Evolutionary conservation across 2,797 vertebrate species (phyloP), one percentile per base, ranked within the genome.

Genomic region (Adelosebastes latens): DNA sequence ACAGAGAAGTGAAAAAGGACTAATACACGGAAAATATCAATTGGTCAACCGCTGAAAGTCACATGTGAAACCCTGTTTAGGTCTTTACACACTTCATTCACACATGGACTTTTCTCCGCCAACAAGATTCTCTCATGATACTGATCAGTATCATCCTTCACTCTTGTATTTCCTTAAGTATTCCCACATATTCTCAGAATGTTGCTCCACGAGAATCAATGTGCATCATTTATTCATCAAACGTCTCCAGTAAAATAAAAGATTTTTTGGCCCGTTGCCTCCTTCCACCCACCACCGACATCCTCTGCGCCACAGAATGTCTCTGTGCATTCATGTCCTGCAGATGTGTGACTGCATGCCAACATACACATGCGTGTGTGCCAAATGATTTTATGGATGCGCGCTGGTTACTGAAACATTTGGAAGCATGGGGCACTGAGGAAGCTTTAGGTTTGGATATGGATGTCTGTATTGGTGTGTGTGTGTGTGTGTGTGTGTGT

Each of bases 231-330:
- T 27, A 27, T 27, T 27, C 25, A 27, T 27, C 18, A 18, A 36
- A 34, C 8, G 11, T 61, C 5, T 72, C 31, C n/a, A 29, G 22
- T 25, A 22, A 68, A 42, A 12, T 9, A 8, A 49, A 42, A 4
- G 2, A 1, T 8, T 49, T 79, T 70, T 62, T 49, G 67, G 22
- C 52, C 5, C 8, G 36, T 39, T 18, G 32, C n/a, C 3, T 67
- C 34, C 52, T 59, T 72, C 72, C 71, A 4, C 86, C 87, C 81
- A 85, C 83, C 10, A 49, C 46, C 18, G 46, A 73, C 85, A 72
- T 88, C 78, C 82, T 85, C 68, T 79, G 80, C n/a, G 16, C 16
- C 46, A 39, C 55, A 78, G 76, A 86, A 61, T 52, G 24, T 49
- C 66, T 75, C 31, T 39, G 71, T 77, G 29, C 61, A 71, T 68